These are phyloP conservation scores for Pristionchus entomophagus DNA, from an alignment of 2,888 invertebrate genomes.

Conservation along the genomic window DNA sequence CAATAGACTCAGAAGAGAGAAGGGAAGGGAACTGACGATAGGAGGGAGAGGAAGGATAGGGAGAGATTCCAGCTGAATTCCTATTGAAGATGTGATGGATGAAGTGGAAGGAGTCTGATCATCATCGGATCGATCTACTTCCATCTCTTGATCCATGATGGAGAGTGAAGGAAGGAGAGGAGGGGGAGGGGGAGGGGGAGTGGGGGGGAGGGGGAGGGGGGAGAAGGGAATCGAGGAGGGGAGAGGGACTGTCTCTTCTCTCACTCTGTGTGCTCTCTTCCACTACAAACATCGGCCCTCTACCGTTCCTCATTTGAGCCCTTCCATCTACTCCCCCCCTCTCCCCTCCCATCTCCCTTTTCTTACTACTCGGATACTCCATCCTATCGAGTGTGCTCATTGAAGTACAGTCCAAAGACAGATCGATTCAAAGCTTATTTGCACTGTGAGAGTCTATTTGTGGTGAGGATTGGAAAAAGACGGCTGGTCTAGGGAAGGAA, in stretches of 20 bases:
- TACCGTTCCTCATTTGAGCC: conserved; percentile 33
- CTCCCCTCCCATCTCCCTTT: not conserved
- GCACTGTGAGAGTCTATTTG: conserved; percentile 19
- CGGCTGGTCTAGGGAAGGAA: not conserved
- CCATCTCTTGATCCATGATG: not conserved
- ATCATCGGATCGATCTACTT: conserved; percentile 20
- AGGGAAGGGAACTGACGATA: not conserved
- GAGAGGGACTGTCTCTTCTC: conserved; percentile 40
- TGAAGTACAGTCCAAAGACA: conserved; percentile 10
- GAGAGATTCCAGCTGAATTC: not conserved
- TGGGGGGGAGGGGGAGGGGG: not conserved
- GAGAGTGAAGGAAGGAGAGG: no score
- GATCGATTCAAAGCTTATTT: conserved; percentile 12
- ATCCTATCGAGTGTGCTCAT: not conserved
- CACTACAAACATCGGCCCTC: conserved; percentile 25
- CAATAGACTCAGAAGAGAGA: not conserved
- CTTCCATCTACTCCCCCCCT: conserved; percentile 23
- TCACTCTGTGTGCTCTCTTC: conserved; percentile 27
- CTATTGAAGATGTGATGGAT: not conserved
- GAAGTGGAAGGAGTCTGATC: conserved; percentile 24
- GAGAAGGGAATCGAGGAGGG: not conserved
- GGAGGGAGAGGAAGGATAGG: not conserved
- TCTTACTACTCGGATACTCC: not conserved
- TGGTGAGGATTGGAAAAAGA: conserved; percentile 6
- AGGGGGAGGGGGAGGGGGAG: not conserved